A percentile compares a stretch with the other conserved stretches of the same genome.
Evolutionary conservation across 2,797 vertebrate species (phyloP).

Genomic region (Pangasius mekongensis): DNA sequence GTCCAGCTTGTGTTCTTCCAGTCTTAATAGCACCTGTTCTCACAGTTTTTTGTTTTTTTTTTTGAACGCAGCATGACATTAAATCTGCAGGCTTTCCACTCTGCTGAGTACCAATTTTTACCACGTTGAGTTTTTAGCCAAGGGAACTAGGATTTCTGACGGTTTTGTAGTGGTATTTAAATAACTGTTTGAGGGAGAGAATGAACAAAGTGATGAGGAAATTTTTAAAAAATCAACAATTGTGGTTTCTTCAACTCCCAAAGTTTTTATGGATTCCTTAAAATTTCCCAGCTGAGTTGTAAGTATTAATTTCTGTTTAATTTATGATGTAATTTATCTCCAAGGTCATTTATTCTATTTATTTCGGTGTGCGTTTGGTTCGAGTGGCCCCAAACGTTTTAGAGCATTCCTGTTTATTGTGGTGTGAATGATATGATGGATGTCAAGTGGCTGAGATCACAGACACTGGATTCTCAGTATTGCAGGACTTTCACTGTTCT

Average conservation of each 20-base stretch:
- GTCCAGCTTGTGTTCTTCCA: constrained; percentile 7
- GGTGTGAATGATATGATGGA: constrained; percentile 18
- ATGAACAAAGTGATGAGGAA: no score
- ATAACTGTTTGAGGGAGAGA: neutral
- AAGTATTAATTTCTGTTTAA: constrained; percentile 54
- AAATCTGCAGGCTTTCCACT: neutral
- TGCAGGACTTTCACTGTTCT: constrained; percentile 27
- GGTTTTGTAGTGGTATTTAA: neutral
- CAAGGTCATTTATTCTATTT: constrained; percentile 64
- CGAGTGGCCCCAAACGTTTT: neutral
- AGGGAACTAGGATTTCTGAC: neutral
- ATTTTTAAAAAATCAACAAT: neutral
- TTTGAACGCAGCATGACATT: constrained; percentile 4
- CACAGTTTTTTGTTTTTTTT: constrained; percentile 22
- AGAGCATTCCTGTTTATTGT: constrained; percentile 9
- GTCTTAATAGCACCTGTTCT: constrained; percentile 16
- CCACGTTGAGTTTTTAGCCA: neutral
- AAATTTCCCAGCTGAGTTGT: neutral
- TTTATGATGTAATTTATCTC: constrained; percentile 58
- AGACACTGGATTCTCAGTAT: constrained; percentile 29
- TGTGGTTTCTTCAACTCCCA: neutral
- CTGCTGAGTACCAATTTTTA: neutral
- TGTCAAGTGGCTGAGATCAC: neutral
- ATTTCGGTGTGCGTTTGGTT: constrained; percentile 60
- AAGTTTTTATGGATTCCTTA: neutral